Percentiles rank a stretch among this genome's conserved stretches.
These are phyloP conservation scores for Grapholita molesta DNA, from an alignment of 1,140 invertebrate species.

Conservation along the genomic window DNA sequence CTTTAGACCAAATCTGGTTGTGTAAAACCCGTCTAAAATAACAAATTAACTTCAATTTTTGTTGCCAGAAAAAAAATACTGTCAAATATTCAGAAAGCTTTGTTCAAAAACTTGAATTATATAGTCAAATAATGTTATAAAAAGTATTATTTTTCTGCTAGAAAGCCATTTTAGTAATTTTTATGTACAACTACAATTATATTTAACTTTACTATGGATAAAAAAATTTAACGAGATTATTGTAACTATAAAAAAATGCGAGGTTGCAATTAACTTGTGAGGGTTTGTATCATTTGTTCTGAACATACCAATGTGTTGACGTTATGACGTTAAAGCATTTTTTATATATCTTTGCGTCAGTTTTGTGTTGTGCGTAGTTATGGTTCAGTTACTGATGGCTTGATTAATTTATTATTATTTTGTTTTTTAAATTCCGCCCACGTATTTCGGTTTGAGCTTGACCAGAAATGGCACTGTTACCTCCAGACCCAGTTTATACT, in stretches of 20 bases:
- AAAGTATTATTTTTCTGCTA: background rate
- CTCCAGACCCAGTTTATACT: constrained; percentile 83
- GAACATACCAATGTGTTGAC: constrained; percentile 7
- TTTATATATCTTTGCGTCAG: constrained; percentile 65
- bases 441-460: constrained; percentile 72
- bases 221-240: background rate
- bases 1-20: background rate
- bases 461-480: constrained; percentile 73
- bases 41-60: background rate
- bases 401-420: constrained; percentile 72
- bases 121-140: background rate
- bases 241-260: background rate
- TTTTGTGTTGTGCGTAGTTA: constrained; percentile 78
- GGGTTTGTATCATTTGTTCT: background rate
- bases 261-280: background rate
- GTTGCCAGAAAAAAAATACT: background rate
- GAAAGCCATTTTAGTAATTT: background rate
- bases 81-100: background rate
- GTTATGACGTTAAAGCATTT: constrained; percentile 36
- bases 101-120: background rate
- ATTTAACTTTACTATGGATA: background rate
- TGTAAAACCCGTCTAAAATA: background rate
- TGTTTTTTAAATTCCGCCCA: constrained; percentile 63
- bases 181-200: background rate
- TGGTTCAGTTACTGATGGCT: constrained; percentile 73